Evolutionary conservation across 1,140 invertebrate genomes (phyloP), one percentile per base, ranked within the genome.

Genomic region (Melitaea cinxia): DNA sequence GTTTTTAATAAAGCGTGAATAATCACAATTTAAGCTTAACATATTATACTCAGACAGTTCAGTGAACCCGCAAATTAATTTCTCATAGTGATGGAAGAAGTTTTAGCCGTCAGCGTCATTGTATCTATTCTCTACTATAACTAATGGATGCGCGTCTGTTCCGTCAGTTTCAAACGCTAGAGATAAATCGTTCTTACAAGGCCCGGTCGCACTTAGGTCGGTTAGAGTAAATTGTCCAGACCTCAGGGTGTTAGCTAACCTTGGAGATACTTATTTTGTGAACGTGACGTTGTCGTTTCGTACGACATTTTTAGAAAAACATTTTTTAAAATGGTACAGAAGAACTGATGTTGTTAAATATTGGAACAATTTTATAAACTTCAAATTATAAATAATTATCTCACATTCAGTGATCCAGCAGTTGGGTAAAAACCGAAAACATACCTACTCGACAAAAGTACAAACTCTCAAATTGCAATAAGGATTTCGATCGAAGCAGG

Each of bases 81-180:
- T 61, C 60, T 68, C 66, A 68, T 68, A 63, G 60, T 63, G 65
- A 68, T 69, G 39, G 30, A 55, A 65, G 70, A 72, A 69, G 61
- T 65, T 63, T 65, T 67, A 71, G 59, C 65, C 70, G 65, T 72
- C 67, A 72, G 28, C 65, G 56, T 72, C 70, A 15, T 63, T 62
- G 70, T 69, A 58, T 58, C 56, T 58, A 58, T 58, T 64, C 62
- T 62, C 67, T 65, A 54, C 57, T 58, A 66, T 72, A 69, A 72
- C 54, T 65, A 72, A 72, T 69, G 62, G 66, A 47, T 37, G 47
- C 65, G 64, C 63, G 70, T 71, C 66, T 61, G 30, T 53, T 50
- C 33, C 66, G 70, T 72, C 70, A 72, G 63, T 53, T 57, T 72
- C 70, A 69, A 72, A 63, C 66, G 70, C 65, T 64, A 53, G 59